A percentile compares a stretch with the other conserved stretches of the same genome.
phyloP scores from a whole-genome alignment of 2,888 invertebrate species.

The Acronicta leporina region DNA sequence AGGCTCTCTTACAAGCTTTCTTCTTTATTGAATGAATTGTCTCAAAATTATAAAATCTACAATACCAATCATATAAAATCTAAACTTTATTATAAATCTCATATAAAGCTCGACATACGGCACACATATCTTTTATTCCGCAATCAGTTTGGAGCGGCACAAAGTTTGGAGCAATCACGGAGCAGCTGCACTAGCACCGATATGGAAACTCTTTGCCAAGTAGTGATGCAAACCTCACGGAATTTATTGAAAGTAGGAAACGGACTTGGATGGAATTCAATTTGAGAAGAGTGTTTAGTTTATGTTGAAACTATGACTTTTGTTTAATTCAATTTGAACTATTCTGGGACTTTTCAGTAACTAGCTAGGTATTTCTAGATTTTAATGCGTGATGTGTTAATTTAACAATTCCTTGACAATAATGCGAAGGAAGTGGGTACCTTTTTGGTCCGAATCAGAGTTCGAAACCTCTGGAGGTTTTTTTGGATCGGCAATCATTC shows the following conservation, averaged over 20 bases:
- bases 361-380: too few species aligned
- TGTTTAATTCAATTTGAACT: background rate
- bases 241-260: slow-evolving; percentile 45
- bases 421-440: background rate
- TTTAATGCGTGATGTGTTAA: too few species aligned
- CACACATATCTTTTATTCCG: slow-evolving; percentile 54
- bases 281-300: slow-evolving; percentile 7
- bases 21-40: background rate
- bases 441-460: background rate
- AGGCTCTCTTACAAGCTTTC: too few species aligned
- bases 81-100: slow-evolving; percentile 22
- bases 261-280: slow-evolving; percentile 24
- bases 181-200: slow-evolving; percentile 57
- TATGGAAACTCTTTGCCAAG: slow-evolving; percentile 55
- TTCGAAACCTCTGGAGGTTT: background rate
- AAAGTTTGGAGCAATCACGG: slow-evolving; percentile 61
- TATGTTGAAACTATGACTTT: background rate
- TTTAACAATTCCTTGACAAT: too few species aligned
- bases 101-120: slow-evolving; percentile 39
- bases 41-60: background rate
- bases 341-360: background rate
- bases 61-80: background rate
- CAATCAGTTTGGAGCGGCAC: slow-evolving; percentile 35
- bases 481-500: background rate
- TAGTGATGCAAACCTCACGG: slow-evolving; percentile 39